Percentiles rank a stretch among this genome's conserved stretches.
phyloP scores from a whole-genome alignment of 2,888 invertebrate species.

The Cephonodes hylas region DNA sequence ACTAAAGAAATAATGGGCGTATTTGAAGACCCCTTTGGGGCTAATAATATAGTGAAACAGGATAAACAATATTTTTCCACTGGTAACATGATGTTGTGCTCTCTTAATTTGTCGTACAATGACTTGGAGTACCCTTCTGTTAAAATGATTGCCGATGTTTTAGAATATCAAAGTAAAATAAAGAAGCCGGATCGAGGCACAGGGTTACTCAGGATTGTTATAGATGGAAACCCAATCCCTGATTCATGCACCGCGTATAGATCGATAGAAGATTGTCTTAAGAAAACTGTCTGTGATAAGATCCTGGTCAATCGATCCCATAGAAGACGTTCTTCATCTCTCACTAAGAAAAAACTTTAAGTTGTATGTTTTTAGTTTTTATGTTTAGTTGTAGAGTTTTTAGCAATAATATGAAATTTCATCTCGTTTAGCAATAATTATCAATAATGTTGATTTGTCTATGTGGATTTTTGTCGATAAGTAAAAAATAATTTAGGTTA shows the following conservation, averaged over 20 bases:
- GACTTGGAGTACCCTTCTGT: constrained; percentile 37
- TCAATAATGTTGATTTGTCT: no score
- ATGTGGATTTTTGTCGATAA: not conserved
- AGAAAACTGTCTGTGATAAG: constrained; percentile 20
- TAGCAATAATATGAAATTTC: no score
- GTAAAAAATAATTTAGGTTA: no score
- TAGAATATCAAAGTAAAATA: constrained; percentile 40
- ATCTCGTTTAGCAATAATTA: no score
- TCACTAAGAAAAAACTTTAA: not conserved
- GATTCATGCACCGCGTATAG: constrained; percentile 33
- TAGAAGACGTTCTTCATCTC: not conserved
- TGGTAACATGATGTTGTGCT: constrained; percentile 51
- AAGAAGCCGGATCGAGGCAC: constrained; percentile 19
- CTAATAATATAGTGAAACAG: constrained; percentile 23
- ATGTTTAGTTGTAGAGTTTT: no score
- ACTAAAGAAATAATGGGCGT: constrained; percentile 32
- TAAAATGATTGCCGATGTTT: constrained; percentile 34
- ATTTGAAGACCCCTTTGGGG: constrained; percentile 37
- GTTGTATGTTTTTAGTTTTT: no score
- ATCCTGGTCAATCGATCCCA: not conserved
- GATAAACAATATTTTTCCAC: constrained; percentile 29
- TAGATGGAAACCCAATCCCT: constrained; percentile 50
- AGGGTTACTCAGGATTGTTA: constrained; percentile 44
- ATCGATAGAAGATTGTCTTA: constrained; percentile 33
- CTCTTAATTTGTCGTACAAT: constrained; percentile 54